These are phyloP conservation scores for Otolemur crassicaudatus DNA, from an alignment of 2,797 vertebrate species.

Conservation along the genomic window DNA sequence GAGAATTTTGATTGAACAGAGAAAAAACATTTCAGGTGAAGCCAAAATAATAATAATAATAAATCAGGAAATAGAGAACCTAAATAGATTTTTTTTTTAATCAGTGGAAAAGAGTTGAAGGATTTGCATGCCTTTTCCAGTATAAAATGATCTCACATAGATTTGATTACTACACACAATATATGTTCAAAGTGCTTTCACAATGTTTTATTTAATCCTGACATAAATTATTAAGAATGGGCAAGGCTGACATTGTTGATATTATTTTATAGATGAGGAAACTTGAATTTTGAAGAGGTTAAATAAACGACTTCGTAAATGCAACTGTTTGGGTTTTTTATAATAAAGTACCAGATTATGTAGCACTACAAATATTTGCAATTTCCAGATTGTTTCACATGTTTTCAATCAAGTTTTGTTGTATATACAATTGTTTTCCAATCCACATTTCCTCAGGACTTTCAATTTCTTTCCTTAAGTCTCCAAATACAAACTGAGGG, in stretches of 20 bases:
- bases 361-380: background rate
- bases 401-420: background rate
- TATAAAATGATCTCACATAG: background rate
- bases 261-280: background rate
- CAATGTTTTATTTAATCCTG: background rate
- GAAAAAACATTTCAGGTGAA: background rate
- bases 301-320: background rate
- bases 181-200: background rate
- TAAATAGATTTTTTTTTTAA: background rate
- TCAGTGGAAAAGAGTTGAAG: background rate
- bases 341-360: background rate
- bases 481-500: background rate
- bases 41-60: background rate
- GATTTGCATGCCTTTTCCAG: background rate
- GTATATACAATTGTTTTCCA: conserved; percentile 8
- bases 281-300: background rate
- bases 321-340: background rate
- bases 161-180: background rate
- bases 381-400: background rate
- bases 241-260: background rate
- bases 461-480: background rate
- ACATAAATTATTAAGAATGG: background rate
- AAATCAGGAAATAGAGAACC: background rate
- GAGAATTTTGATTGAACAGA: background rate
- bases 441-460: background rate